Conservation (phyloP, 2,888 invertebrate species). For the Tipula confusa region DNA sequence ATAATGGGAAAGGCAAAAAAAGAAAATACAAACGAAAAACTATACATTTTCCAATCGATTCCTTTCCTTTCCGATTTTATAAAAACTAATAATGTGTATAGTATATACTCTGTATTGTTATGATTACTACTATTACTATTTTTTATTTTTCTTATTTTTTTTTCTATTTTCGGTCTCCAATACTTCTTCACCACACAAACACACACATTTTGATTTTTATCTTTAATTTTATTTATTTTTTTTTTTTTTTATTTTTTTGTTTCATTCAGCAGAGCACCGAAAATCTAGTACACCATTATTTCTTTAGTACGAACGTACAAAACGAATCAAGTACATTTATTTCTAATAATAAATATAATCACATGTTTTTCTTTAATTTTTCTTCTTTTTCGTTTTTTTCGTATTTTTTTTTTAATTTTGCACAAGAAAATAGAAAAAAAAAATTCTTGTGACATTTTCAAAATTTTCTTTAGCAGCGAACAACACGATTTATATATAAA, state of each 20-base stretch:
- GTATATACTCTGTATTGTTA: neutral
- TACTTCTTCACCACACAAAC: neutral
- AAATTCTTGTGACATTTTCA: conserved; percentile 12
- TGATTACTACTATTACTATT: neutral
- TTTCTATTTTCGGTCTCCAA: conserved; percentile 3
- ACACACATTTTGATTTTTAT: neutral
- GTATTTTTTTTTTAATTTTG: neutral
- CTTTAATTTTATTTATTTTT: neutral
- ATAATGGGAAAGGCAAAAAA: neutral
- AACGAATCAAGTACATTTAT: conserved; percentile 3
- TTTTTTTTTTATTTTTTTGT: neutral
- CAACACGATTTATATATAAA: conserved; percentile 15
- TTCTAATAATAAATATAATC: conserved; percentile 21
- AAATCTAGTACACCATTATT: neutral
- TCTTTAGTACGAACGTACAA: neutral
- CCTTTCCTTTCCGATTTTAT: neutral
- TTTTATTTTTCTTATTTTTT: neutral
- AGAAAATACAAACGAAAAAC: neutral
- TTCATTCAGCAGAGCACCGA: conserved; percentile 8
- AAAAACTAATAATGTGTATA: neutral
- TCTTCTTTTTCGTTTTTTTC: neutral
- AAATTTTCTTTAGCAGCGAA: neutral
- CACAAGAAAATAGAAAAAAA: conserved; percentile 13
- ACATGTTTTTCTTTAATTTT: neutral
- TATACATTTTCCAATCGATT: conserved; percentile 12